Evolutionary conservation across 1,140 invertebrate genomes (phyloP), one percentile per base, ranked within the genome.

Genomic region (Fragariocoptes setiger): DNA sequence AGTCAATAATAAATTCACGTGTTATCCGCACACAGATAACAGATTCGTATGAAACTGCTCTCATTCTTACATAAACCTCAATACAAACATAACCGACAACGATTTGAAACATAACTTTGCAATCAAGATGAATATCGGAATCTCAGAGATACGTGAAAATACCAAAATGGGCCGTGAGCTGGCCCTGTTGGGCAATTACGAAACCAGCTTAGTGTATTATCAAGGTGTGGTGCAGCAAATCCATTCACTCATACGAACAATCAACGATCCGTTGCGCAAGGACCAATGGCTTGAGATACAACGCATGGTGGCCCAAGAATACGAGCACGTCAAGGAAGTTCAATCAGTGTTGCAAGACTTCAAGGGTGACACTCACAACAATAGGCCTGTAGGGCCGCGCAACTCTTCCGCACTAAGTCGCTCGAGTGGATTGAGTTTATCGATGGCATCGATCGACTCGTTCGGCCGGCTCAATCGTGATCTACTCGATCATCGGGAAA

Each of bases 151-250:
- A 57, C 74, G 71, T 64, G 76, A 83, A 62, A 80, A 80, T 62
- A 74, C 76, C 41, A 83, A 80, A 61, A 62, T 88, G 53, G 85
- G 78, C 22, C 65, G 86, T 49, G 83, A 94, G 62, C 80, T 78
- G 71, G 78, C 80, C 42, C 61, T 92, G 45, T 72, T 79, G 53
- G 83, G 85, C 4, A 88, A 90, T 57, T 95, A 95, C 56, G 85
- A 92, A 52, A 78, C 76, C 42, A 76, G 83, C 12, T 65, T 71
- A 49, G 78, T 92, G 38, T 92, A 90, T 60, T 95, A 90, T 56
- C 76, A 90, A 60, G 78, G 82, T 38, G 76, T 82, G 3, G 65
- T 85, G 21, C 76, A 82, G 55, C 76, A 83, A 60, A 76, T 88
- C 49, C 75, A 80, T 51, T 70, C 69, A 49, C 64, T 86, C 19